Evolutionary conservation across 2,113 vertebrate genomes (phyloP), one percentile per base, ranked within the genome.

Genomic region (Petrocephalus microphthalmus): DNA sequence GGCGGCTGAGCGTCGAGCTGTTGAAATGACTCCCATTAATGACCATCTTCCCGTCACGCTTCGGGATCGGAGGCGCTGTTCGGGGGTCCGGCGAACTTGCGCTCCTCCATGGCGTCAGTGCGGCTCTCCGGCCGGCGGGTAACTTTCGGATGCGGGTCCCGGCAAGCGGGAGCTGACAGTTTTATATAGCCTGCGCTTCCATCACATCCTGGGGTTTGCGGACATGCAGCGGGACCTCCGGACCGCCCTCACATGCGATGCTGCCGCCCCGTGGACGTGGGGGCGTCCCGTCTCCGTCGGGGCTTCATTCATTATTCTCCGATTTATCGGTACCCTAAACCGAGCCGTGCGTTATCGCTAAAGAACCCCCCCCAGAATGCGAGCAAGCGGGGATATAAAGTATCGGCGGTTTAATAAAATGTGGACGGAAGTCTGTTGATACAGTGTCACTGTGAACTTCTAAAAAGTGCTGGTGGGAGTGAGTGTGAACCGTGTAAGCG

Each of bases 1-100:
- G 96, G 20, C 97, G 96, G 84, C 93, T 94, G 87, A 86, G 89
- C 92, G 92, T 89, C 57, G 97, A 96, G 94, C 93, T 93, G 94
- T 98, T 98, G 93, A 95, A 92, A 81, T 93, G 91, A 90, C 96
- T 97, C 93, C 92, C 94, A 93, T 98, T 98, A 91, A 91, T 94
- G 81, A 92, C 74, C 96, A 96, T 96, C 84, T 49, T 54, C 45
- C 42, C 7, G 81, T 49, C 81, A 45, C 81, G 37, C 81, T 20
- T 67, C n/a, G 60, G n/a, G 10, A 67, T 67, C 60, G n/a, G 25
- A 29, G 82, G 42, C 22, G 22, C 47, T 84, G 13, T 49, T 29
- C 20, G 45, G n/a, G 83, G 8, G 49, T 29, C 42, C 90, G 85
- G 84, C 71, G 88, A 89, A 87, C 91, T 87, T 89, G 90, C 90